phyloP scores from a whole-genome alignment of 2,888 invertebrate species.

The Acleris sparsana region DNA sequence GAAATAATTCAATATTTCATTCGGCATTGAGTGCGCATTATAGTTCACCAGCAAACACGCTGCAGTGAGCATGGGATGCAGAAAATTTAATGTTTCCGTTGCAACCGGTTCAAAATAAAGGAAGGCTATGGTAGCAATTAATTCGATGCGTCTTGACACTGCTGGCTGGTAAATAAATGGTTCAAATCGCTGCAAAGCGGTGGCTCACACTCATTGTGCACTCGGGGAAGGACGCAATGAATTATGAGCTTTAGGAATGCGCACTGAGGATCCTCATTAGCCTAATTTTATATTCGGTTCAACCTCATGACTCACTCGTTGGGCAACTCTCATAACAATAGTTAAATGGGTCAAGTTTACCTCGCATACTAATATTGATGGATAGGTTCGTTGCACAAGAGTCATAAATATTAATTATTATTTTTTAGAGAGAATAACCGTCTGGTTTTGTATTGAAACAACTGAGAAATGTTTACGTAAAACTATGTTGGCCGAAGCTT shows the following conservation, averaged over 20 bases:
- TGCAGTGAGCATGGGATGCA: background rate
- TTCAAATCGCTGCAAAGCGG: too few relatives aligned
- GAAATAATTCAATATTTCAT: slow-evolving; percentile 3
- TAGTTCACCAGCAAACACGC: slow-evolving; percentile 7
- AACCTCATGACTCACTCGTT: slow-evolving; percentile 59
- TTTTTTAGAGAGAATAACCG: too few relatives aligned
- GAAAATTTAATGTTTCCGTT: slow-evolving; percentile 5
- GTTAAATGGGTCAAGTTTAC: slow-evolving; percentile 72
- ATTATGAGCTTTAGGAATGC: slow-evolving; percentile 29
- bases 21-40: background rate
- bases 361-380: slow-evolving; percentile 34
- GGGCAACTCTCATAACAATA: slow-evolving; percentile 69
- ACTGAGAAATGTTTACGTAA: background rate
- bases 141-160: slow-evolving; percentile 1
- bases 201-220: slow-evolving; percentile 34
- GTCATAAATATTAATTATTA: background rate
- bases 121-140: slow-evolving; percentile 7
- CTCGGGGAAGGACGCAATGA: slow-evolving; percentile 45
- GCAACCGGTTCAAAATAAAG: background rate
- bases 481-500: background rate
- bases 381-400: slow-evolving; percentile 27
- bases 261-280: slow-evolving; percentile 53
- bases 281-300: slow-evolving; percentile 51
- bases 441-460: background rate
- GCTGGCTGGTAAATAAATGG: background rate